phyloP scores from a whole-genome alignment of 2,888 invertebrate species.

The Lasioglossum pauxillum region DNA sequence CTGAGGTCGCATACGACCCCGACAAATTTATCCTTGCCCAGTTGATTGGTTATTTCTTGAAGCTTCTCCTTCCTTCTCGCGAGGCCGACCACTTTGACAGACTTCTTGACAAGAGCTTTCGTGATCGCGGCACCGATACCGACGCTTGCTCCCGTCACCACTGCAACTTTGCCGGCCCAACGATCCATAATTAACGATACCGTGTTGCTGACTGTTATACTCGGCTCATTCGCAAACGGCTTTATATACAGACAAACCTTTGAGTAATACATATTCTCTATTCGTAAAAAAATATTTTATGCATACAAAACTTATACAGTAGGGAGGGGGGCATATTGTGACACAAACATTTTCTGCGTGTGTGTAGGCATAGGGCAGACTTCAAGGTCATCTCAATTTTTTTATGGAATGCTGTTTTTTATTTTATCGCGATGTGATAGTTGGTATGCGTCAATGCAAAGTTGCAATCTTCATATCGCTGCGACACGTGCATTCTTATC shows the following conservation, averaged over 20 bases:
- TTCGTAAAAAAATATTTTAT: no score
- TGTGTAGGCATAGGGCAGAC: no score
- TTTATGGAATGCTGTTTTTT: no score
- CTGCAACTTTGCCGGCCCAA: slow-evolving; percentile 87
- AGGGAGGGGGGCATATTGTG: no score
- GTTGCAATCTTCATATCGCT: no score
- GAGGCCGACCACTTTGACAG: slow-evolving; percentile 86
- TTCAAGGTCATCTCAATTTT: no score
- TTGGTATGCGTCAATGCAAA: no score
- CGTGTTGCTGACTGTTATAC: background rate
- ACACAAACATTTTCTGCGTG: no score
- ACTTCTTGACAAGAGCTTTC: slow-evolving; percentile 84
- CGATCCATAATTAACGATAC: slow-evolving; percentile 84
- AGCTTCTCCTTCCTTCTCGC: slow-evolving; percentile 85
- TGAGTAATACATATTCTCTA: no score
- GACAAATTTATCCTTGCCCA: slow-evolving; percentile 66
- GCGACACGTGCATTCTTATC: no score
- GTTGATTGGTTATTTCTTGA: slow-evolving; percentile 70
- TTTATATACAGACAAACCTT: background rate
- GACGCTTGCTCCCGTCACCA: slow-evolving; percentile 88
- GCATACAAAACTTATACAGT: no score
- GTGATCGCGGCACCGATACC: slow-evolving; percentile 87
- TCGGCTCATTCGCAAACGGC: background rate
- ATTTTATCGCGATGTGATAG: no score
- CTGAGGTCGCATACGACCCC: slow-evolving; percentile 85